These are phyloP conservation scores for Aporophyla lueneburgensis DNA, from an alignment of 2,888 invertebrate species.

Conservation along the genomic window DNA sequence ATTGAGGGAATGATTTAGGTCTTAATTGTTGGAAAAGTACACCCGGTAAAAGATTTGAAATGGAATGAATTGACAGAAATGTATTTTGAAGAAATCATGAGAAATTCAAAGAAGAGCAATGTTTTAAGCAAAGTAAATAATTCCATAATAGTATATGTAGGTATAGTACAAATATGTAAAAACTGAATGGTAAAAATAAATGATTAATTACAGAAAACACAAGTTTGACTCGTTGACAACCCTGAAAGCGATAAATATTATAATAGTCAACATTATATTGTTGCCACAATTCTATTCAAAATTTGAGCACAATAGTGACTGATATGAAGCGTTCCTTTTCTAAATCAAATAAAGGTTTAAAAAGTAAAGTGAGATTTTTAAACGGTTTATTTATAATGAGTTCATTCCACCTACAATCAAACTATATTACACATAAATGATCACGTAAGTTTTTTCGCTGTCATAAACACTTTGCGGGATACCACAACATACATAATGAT, in stretches of 20 bases:
- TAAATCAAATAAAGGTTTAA: constrained; percentile 13
- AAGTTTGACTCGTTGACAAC: constrained; percentile 27
- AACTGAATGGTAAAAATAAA: too few species aligned
- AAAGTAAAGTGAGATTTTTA: not conserved
- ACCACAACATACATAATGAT: too few species aligned
- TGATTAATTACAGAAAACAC: not conserved
- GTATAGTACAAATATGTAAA: too few species aligned
- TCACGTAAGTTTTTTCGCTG: too few species aligned
- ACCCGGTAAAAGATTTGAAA: too few species aligned
- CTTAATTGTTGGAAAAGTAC: not conserved
- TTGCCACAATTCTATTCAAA: constrained; percentile 32
- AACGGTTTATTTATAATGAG: too few species aligned
- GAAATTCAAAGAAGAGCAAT: not conserved
- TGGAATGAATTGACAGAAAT: not conserved
- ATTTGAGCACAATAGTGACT: constrained; percentile 32
- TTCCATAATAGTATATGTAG: too few species aligned
- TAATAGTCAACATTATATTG: constrained; percentile 35
- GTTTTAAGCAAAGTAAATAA: too few species aligned
- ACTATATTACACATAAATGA: too few species aligned
- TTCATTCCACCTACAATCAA: too few species aligned
- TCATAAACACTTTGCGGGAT: too few species aligned
- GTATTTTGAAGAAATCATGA: not conserved
- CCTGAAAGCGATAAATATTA: constrained; percentile 30
- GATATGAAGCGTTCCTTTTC: constrained; percentile 10
- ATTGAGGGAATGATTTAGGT: not conserved